Conservation (phyloP, 2,797 vertebrate species). For the Sebastes goodei region DNA sequence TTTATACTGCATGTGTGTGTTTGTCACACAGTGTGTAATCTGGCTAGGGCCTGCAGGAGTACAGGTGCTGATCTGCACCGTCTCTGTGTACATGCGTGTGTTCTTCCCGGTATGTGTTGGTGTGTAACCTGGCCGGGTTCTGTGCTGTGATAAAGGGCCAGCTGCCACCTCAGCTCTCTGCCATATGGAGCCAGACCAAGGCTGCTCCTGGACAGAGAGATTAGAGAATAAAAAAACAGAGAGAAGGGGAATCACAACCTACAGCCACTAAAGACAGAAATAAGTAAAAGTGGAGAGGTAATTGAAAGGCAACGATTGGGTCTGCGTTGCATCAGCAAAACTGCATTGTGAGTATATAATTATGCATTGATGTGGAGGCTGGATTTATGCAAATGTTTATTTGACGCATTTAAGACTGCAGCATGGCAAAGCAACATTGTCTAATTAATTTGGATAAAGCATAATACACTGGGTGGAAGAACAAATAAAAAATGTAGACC, state of each 20-base stretch:
- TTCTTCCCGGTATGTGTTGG: slow-evolving; percentile 5
- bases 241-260: neutral
- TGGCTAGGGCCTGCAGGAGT: neutral
- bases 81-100: neutral
- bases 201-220: slow-evolving; percentile 59
- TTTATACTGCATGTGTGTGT: neutral
- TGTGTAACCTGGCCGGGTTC: slow-evolving; percentile 26
- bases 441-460: slow-evolving; percentile 12
- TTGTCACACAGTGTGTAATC: slow-evolving; percentile 15
- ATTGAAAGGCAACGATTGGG: slow-evolving; percentile 23
- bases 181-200: slow-evolving; percentile 59
- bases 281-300: slow-evolving; percentile 5
- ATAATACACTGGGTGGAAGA: neutral
- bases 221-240: slow-evolving; percentile 56
- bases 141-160: slow-evolving; percentile 47
- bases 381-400: slow-evolving; percentile 35
- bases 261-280: slow-evolving; percentile 4
- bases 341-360: slow-evolving; percentile 19
- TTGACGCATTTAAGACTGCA: slow-evolving; percentile 14
- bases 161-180: slow-evolving; percentile 46
- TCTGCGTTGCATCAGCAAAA: slow-evolving; percentile 47
- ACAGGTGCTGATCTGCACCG: slow-evolving; percentile 12
- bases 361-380: slow-evolving; percentile 19
- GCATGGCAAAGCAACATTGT: neutral
- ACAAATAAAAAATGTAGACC: neutral